A percentile compares a stretch with the other conserved stretches of the same genome.
These are phyloP conservation scores for Trachurus trachurus DNA, from an alignment of 2,797 vertebrate species.

Conservation along the genomic window DNA sequence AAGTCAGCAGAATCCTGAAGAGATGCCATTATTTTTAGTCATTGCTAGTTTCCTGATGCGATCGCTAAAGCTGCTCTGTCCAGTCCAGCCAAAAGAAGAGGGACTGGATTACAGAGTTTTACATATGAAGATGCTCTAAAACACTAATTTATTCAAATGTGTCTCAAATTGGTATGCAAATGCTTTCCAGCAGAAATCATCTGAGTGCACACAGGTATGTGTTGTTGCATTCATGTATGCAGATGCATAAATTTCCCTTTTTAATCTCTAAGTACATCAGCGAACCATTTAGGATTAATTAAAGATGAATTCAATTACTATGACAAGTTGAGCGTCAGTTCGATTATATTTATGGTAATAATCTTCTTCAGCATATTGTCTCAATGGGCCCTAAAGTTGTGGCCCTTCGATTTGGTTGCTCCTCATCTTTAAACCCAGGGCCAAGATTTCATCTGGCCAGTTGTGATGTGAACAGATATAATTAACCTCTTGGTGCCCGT, in stretches of 20 bases:
- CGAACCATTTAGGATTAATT: constrained; percentile 45
- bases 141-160: constrained; percentile 3
- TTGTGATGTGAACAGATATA: constrained; percentile 62
- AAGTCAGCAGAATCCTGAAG: constrained; percentile 63
- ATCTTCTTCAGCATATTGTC: constrained; percentile 28
- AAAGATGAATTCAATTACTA: constrained; percentile 42
- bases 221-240: background rate
- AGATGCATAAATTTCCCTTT: constrained; percentile 27
- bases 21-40: constrained; percentile 68
- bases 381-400: constrained; percentile 26
- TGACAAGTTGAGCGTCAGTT: constrained; percentile 30
- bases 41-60: constrained; percentile 23
- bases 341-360: constrained; percentile 54
- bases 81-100: constrained; percentile 8
- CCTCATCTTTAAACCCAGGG: constrained; percentile 14
- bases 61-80: background rate
- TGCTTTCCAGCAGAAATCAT: constrained; percentile 35
- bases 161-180: constrained; percentile 42
- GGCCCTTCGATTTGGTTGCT: constrained; percentile 23
- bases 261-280: background rate
- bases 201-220: constrained; percentile 3
- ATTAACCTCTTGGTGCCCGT: constrained; percentile 66
- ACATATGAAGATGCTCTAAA: constrained; percentile 12
- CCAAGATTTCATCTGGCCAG: constrained; percentile 36
- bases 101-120: background rate